Percentiles rank a stretch among this genome's conserved stretches.
These are phyloP conservation scores for Formica selysi DNA, from an alignment of 1,140 invertebrate genomes.

Conservation along the genomic window DNA sequence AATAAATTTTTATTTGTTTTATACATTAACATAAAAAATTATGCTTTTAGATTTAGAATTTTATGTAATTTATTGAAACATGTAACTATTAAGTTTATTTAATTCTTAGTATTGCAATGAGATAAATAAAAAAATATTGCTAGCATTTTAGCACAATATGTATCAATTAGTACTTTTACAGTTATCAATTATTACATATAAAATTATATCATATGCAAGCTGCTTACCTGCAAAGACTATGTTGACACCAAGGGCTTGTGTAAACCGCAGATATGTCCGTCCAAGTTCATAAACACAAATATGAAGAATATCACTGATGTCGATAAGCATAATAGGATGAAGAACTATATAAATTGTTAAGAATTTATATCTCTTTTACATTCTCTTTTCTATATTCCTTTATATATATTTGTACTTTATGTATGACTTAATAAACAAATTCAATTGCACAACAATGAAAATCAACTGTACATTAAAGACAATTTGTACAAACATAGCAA, in stretches of 20 bases:
- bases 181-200: slow-evolving; percentile 25
- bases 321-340: slow-evolving; percentile 92
- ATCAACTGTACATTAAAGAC: neutral
- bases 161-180: neutral
- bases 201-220: slow-evolving; percentile 32
- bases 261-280: slow-evolving; percentile 95
- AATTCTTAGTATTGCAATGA: neutral
- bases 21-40: neutral
- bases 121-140: neutral
- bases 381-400: too few relatives aligned
- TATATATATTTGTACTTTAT: too few relatives aligned
- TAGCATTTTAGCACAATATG: slow-evolving; percentile 3
- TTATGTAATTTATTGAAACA: neutral
- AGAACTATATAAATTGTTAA: slow-evolving; percentile 62
- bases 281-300: slow-evolving; percentile 98
- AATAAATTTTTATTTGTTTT: too few relatives aligned
- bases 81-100: neutral
- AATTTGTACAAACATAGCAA: too few relatives aligned
- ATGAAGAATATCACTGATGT: slow-evolving; percentile 98
- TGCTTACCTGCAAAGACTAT: slow-evolving; percentile 96
- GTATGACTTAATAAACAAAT: too few relatives aligned
- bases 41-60: neutral
- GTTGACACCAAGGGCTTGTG: slow-evolving; percentile 96
- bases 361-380: slow-evolving; percentile 41
- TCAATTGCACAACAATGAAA: too few relatives aligned